Evolutionary conservation across 1,140 invertebrate species (phyloP).

Genomic region (Anadara kagoshimensis): DNA sequence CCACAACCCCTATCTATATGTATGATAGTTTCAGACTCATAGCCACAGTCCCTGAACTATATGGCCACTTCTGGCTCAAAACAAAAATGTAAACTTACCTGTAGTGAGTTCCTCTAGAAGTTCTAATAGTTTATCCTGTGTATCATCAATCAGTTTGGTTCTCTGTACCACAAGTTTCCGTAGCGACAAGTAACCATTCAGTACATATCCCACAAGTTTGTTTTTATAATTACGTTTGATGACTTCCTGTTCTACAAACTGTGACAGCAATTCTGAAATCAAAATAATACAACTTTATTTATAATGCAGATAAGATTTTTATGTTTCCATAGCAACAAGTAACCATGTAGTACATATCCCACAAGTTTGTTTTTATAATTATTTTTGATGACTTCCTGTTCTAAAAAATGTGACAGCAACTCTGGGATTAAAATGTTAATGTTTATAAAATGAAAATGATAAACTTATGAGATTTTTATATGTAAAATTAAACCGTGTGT

Average conservation of each 20-base stretch:
- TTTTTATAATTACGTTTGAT: constrained; percentile 92
- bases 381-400: constrained; percentile 83
- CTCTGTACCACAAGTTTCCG: constrained; percentile 93
- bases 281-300: too few relatives aligned
- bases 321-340: constrained; percentile 89
- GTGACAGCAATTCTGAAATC: constrained; percentile 87
- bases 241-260: constrained; percentile 80
- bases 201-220: constrained; percentile 88
- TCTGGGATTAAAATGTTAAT: constrained; percentile 80
- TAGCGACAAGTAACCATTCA: constrained; percentile 95
- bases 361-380: constrained; percentile 93
- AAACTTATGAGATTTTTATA: too few relatives aligned
- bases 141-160: constrained; percentile 95
- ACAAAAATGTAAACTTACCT: constrained; percentile 74
- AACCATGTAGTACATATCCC: constrained; percentile 92
- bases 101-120: constrained; percentile 97
- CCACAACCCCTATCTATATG: too few relatives aligned
- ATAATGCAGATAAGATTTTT: too few relatives aligned
- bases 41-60: too few relatives aligned
- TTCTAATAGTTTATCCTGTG: constrained; percentile 95
- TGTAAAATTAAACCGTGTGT: too few relatives aligned
- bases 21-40: too few relatives aligned
- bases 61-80: neutral
- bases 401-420: constrained; percentile 84
- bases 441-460: too few relatives aligned